A percentile compares a stretch with the other conserved stretches of the same genome.
These are phyloP conservation scores for Onychostruthus taczanowskii DNA, from an alignment of 2,113 vertebrate species.

Conservation along the genomic window DNA sequence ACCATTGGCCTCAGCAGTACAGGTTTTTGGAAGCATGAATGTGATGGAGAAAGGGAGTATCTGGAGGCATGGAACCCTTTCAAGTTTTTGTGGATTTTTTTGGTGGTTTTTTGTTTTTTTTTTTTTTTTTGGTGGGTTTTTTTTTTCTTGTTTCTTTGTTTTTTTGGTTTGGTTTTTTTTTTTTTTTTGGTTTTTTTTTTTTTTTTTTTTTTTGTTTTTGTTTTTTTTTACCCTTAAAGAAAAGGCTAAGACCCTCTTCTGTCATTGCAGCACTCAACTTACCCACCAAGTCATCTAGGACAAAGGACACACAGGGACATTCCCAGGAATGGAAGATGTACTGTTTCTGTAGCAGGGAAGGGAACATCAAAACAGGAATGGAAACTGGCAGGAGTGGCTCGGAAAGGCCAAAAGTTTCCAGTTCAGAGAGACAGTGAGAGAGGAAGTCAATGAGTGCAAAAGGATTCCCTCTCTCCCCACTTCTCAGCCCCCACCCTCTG, in stretches of 20 bases:
- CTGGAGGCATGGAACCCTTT: background rate
- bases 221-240: background rate
- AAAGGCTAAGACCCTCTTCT: background rate
- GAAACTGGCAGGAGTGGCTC: conserved; percentile 1
- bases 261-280: background rate
- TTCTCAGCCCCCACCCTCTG: background rate
- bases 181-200: too few species aligned
- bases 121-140: background rate
- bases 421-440: background rate
- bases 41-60: background rate
- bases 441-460: conserved; percentile 47
- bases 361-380: background rate
- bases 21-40: background rate
- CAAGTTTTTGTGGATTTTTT: background rate
- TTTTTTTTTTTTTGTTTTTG: too few species aligned
- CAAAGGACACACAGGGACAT: background rate
- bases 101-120: too few species aligned
- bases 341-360: background rate
- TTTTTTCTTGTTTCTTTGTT: too few species aligned
- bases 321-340: background rate
- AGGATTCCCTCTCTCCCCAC: conserved; percentile 71
- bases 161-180: too few species aligned
- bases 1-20: background rate
- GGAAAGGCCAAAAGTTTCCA: conserved; percentile 7
- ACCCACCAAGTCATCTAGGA: background rate